Evolutionary conservation across 2,797 vertebrate genomes (phyloP), one percentile per base, ranked within the genome.

Genomic region (Takifugu rubripes): DNA sequence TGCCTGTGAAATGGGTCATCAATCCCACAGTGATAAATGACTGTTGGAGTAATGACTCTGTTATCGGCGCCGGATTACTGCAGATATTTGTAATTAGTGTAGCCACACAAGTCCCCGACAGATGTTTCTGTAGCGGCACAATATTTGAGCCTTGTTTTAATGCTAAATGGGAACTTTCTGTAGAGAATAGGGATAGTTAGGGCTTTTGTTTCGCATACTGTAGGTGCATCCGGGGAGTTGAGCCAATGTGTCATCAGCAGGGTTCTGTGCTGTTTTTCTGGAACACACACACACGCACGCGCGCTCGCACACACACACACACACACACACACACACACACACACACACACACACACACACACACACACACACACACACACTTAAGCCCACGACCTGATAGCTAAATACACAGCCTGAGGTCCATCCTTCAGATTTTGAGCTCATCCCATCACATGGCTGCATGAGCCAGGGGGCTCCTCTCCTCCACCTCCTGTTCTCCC

Each of bases 21-120:
- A 91, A 90, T 91, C 89, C 87, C 74, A 82, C 67, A 88, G 86
- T 90, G 90, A 92, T 90, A 89, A 92, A 91, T 91, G 88, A 91
- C 89, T 91, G 81, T 61, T 79, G 81, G 84, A 91, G 90, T 91
- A 91, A 90, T 91, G 89, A 91, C 87, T 87, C 81, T 92, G 84
- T 92, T 93, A 92, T 92, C 89, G 77, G 78, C 62, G 57, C 70
- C 54, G 91, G 89, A 91, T 92, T 91, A 90, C 87, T 80, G 84
- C 79, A 84, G 84, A 89, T 91, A 88, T 89, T 90, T 90, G 89
- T 90, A 92, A 91, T 91, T 90, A 89, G 89, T 86, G 86, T 88
- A 89, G 82, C 84, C 87, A 88, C 89, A 88, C 85, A 85, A 89
- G 85, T 86, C 83, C 88, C 89, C 73, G 56, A 84, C 86, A 87